Conservation (phyloP, 2,888 invertebrate species). For the Agonopterix subpropinquella region DNA sequence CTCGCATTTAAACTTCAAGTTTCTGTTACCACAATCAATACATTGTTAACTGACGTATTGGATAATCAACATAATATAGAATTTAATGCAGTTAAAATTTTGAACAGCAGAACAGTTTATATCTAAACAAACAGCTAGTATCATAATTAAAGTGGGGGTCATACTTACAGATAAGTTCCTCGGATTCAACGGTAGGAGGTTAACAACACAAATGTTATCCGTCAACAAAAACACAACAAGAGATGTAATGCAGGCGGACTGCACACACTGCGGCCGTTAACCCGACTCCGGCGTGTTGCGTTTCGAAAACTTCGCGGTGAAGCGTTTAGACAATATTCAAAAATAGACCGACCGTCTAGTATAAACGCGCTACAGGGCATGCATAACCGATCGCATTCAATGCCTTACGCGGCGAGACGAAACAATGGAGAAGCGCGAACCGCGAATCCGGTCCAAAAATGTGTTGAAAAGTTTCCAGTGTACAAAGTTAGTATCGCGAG, state of each 20-base stretch:
- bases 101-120: constrained; percentile 5
- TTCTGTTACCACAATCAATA: constrained; percentile 13
- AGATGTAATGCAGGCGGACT: constrained; percentile 62
- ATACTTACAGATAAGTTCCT: constrained; percentile 72
- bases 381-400: constrained; percentile 35
- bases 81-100: neutral
- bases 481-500: constrained; percentile 70
- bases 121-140: constrained; percentile 49
- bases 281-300: constrained; percentile 65
- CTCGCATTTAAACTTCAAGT: constrained; percentile 17
- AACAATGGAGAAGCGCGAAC: constrained; percentile 37
- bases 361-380: constrained; percentile 50
- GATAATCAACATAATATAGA: constrained; percentile 37
- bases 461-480: constrained; percentile 72
- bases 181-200: constrained; percentile 48
- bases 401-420: constrained; percentile 36
- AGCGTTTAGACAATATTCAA: constrained; percentile 73
- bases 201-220: constrained; percentile 64
- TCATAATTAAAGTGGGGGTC: constrained; percentile 66
- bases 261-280: constrained; percentile 70
- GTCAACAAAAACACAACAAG: constrained; percentile 68
- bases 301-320: constrained; percentile 71
- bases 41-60: constrained; percentile 13
- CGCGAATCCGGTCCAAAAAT: constrained; percentile 42
- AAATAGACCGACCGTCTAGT: constrained; percentile 65